phyloP scores from a whole-genome alignment of 2,888 invertebrate genomes.

The Leptinotarsa haldemani region DNA sequence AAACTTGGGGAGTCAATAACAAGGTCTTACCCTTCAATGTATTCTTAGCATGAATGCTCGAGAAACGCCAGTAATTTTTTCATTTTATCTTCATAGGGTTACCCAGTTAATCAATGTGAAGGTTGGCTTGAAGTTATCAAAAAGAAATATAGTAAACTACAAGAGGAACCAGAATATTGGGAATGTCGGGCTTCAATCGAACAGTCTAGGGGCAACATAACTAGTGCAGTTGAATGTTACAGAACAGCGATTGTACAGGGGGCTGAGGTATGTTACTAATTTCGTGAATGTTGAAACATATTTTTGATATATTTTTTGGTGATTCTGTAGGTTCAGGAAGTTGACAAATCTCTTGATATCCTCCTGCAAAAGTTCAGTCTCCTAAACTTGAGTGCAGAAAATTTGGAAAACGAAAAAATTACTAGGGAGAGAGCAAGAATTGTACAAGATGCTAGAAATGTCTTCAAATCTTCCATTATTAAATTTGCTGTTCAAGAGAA shows the following conservation, averaged over 20 bases:
- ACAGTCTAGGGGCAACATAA: conserved; percentile 69
- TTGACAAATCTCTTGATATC: conserved; percentile 69
- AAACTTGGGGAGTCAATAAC: too few species aligned
- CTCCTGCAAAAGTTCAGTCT: conserved; percentile 72
- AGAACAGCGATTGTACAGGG: conserved; percentile 71
- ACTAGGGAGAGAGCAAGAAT: conserved; percentile 50
- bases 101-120: conserved; percentile 70
- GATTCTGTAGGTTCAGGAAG: conserved; percentile 66
- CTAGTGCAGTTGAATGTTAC: conserved; percentile 71
- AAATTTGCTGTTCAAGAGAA: conserved; percentile 69
- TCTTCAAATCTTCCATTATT: conserved; percentile 72
- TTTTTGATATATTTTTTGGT: background rate
- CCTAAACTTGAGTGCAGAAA: conserved; percentile 67
- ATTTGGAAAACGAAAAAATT: conserved; percentile 41
- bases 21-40: too few species aligned
- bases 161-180: conserved; percentile 70
- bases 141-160: conserved; percentile 64
- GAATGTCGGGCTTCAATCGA: conserved; percentile 72
- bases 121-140: conserved; percentile 70
- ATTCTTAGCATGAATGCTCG: too few species aligned
- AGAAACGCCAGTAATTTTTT: too few species aligned
- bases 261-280: conserved; percentile 66
- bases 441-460: conserved; percentile 69
- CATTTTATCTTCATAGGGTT: conserved; percentile 63
- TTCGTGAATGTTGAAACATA: background rate